Percentiles rank a stretch among this genome's conserved stretches.
Conservation (phyloP, 2,888 invertebrate species). For the Standfussiana lucernea region DNA sequence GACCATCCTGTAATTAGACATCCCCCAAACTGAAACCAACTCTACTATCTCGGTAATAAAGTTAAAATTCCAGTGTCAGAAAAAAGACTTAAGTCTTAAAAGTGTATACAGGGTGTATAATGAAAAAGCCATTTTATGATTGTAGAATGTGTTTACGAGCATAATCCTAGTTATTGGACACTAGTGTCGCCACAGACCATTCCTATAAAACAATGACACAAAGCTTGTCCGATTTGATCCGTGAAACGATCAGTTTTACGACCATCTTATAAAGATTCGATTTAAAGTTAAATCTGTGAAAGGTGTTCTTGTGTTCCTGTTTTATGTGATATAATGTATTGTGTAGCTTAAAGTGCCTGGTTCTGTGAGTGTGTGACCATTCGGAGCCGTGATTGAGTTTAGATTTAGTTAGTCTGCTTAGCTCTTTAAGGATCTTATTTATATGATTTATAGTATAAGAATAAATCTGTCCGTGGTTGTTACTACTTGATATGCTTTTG, state of each 20-base stretch:
- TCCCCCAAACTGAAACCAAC: background rate
- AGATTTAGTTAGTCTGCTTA: slow-evolving; percentile 23
- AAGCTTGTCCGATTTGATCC: slow-evolving; percentile 54
- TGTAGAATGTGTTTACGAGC: slow-evolving; percentile 63
- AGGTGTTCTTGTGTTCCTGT: slow-evolving; percentile 40
- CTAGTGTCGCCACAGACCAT: slow-evolving; percentile 63
- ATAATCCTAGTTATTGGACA: slow-evolving; percentile 63
- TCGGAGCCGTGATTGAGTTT: slow-evolving; percentile 38
- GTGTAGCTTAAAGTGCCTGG: slow-evolving; percentile 22
- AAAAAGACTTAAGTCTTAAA: slow-evolving; percentile 44
- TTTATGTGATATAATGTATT: slow-evolving; percentile 53
- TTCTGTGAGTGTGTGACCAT: background rate
- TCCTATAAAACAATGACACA: slow-evolving; percentile 61
- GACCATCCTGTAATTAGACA: slow-evolving; percentile 45
- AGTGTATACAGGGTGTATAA: slow-evolving; percentile 50
- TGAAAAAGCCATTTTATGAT: slow-evolving; percentile 69
- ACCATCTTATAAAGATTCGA: slow-evolving; percentile 61
- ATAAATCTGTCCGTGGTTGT: background rate
- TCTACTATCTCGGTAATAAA: rapidly evolving
- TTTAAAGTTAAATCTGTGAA: slow-evolving; percentile 59
- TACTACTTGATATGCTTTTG: slow-evolving; percentile 4
- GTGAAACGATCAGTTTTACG: slow-evolving; percentile 58
- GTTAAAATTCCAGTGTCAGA: slow-evolving; percentile 1
- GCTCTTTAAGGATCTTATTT: background rate
- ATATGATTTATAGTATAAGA: slow-evolving; percentile 38